phyloP scores from a whole-genome alignment of 1,140 invertebrate species.

The Drosophila asahinai region DNA sequence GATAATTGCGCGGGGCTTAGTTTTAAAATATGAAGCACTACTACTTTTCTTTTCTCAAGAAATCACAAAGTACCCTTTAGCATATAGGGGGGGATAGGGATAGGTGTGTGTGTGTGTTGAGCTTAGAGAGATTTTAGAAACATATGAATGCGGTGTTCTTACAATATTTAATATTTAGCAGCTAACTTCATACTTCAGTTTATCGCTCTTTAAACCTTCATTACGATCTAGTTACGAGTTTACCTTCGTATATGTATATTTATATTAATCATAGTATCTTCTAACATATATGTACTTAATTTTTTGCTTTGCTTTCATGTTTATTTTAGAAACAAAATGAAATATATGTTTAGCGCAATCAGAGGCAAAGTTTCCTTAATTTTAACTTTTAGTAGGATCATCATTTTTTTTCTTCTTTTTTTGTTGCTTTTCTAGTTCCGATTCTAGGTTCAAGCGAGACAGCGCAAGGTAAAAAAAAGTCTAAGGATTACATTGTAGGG shows the following conservation, averaged over 20 bases:
- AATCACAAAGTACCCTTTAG: slow-evolving; percentile 22
- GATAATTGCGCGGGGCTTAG: too few species aligned
- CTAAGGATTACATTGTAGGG: slow-evolving; percentile 20
- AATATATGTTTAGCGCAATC: slow-evolving; percentile 62
- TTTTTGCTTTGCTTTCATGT: slow-evolving; percentile 56
- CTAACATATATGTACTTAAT: neutral
- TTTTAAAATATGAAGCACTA: too few species aligned
- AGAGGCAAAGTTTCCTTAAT: slow-evolving; percentile 51
- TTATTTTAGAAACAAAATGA: slow-evolving; percentile 80
- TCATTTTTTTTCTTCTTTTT: neutral
- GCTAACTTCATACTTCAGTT: slow-evolving; percentile 74
- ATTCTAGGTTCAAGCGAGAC: slow-evolving; percentile 40
- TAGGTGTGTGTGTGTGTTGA: slow-evolving; percentile 2
- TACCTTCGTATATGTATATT: slow-evolving; percentile 21
- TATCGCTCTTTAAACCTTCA: slow-evolving; percentile 47
- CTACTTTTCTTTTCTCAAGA: neutral
- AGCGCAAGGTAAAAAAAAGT: slow-evolving; percentile 29
- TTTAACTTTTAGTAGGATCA: slow-evolving; percentile 25
- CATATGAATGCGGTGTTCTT: slow-evolving; percentile 26
- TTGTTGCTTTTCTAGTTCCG: slow-evolving; percentile 3
- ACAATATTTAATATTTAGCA: slow-evolving; percentile 47
- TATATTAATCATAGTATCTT: neutral
- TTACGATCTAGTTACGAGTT: slow-evolving; percentile 45
- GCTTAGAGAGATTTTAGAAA: slow-evolving; percentile 33
- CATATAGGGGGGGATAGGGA: neutral